These are phyloP conservation scores for Zaprionus nigranus DNA, from an alignment of 1,140 invertebrate species.

Conservation along the genomic window DNA sequence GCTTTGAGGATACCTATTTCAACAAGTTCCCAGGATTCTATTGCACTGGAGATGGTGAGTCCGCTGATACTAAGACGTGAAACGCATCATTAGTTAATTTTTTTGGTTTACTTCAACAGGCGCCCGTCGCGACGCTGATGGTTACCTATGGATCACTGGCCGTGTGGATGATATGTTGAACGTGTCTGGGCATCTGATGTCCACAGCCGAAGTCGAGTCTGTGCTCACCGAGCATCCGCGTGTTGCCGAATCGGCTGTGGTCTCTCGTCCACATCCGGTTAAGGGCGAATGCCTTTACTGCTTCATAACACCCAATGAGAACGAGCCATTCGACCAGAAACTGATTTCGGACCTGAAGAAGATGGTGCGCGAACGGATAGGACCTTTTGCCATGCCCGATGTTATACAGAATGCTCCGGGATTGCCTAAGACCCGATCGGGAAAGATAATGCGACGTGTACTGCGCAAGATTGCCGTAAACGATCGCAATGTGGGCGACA, in stretches of 20 bases:
- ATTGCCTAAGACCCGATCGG: constrained; percentile 98
- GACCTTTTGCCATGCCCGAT: constrained; percentile 98
- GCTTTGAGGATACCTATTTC: constrained; percentile 98
- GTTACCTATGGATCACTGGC: constrained; percentile 98
- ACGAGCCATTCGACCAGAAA: constrained; percentile 88
- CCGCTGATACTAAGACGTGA: too few species aligned
- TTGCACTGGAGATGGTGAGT: constrained; percentile 97
- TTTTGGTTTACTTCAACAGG: constrained; percentile 85
- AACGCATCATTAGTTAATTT: not conserved
- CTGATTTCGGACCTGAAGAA: constrained; percentile 91
- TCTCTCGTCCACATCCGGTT: constrained; percentile 95
- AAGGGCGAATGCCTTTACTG: constrained; percentile 99
- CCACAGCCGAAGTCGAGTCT: constrained; percentile 97
- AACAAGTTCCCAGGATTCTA: constrained; percentile 98
- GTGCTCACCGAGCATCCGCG: constrained; percentile 93
- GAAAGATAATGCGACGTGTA: constrained; percentile 98
- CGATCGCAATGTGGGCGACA: constrained; percentile 95
- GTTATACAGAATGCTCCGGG: constrained; percentile 95
- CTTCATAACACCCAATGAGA: constrained; percentile 95
- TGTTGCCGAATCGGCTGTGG: constrained; percentile 97
- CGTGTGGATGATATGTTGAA: constrained; percentile 99
- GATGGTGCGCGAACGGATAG: constrained; percentile 95
- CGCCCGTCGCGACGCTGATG: constrained; percentile 95
- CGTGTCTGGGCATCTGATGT: constrained; percentile 98
- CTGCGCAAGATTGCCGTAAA: constrained; percentile 96